A percentile compares a stretch with the other conserved stretches of the same genome.
Conservation (phyloP, 2,797 vertebrate species). For the Acipenser ruthenus region DNA sequence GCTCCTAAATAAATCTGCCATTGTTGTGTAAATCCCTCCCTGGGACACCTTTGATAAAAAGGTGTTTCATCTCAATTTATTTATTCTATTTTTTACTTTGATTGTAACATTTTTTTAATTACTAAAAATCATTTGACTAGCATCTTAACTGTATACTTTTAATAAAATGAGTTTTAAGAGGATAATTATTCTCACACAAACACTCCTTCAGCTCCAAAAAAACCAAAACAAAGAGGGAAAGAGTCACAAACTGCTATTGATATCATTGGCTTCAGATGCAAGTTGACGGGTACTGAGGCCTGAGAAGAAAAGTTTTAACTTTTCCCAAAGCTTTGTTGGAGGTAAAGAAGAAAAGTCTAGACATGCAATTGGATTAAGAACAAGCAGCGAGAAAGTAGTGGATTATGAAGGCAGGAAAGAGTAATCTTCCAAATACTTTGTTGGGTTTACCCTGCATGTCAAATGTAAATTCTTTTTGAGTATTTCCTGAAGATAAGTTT, state of each 20-base stretch:
- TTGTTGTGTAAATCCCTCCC: too few species aligned
- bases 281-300: conserved; percentile 44
- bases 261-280: conserved; percentile 41
- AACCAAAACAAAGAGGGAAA: not conserved
- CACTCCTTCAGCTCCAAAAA: too few species aligned
- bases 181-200: too few species aligned
- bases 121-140: too few species aligned
- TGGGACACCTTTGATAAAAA: too few species aligned
- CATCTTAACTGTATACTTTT: too few species aligned
- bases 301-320: conserved; percentile 58
- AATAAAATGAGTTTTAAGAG: too few species aligned
- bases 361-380: conserved; percentile 71
- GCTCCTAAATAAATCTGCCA: too few species aligned
- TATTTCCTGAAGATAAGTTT: conserved; percentile 48
- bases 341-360: conserved; percentile 59
- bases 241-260: conserved; percentile 32
- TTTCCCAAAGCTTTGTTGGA: conserved; percentile 74
- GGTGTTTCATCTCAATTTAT: too few species aligned
- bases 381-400: conserved; percentile 62
- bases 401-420: conserved; percentile 74
- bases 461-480: conserved; percentile 59
- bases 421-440: conserved; percentile 48
- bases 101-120: too few species aligned
- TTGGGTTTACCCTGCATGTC: conserved; percentile 61
- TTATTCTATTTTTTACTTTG: too few species aligned